Percentiles rank a stretch among this genome's conserved stretches.
phyloP scores from a whole-genome alignment of 2,888 invertebrate species.

The Allygus modestus region DNA sequence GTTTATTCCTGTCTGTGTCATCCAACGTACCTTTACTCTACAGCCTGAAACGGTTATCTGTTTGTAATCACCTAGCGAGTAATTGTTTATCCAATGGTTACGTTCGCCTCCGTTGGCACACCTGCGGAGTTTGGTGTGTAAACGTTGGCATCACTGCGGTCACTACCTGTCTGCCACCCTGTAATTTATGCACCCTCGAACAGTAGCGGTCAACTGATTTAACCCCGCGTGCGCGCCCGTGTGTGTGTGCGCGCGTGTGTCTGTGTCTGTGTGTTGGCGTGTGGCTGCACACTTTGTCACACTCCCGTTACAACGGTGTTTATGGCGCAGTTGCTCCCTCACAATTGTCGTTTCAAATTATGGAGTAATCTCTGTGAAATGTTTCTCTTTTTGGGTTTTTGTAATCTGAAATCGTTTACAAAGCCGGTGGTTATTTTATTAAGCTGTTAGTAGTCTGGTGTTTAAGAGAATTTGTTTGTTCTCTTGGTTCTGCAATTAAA shows the following conservation, averaged over 20 bases:
- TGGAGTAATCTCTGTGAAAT: slow-evolving; percentile 1
- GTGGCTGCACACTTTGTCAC: not conserved
- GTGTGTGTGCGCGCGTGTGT: not conserved
- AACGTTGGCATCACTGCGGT: slow-evolving; percentile 33
- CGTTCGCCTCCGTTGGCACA: not conserved
- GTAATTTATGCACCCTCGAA: slow-evolving; percentile 53
- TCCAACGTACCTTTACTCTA: too few relatives aligned
- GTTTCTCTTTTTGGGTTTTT: not conserved
- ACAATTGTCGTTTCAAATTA: not conserved
- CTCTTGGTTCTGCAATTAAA: too few relatives aligned
- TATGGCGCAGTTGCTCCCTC: not conserved
- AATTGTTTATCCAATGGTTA: too few relatives aligned
- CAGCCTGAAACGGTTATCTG: too few relatives aligned
- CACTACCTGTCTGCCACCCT: slow-evolving; percentile 35
- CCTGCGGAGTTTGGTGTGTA: slow-evolving; percentile 21
- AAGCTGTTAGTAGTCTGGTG: too few relatives aligned
- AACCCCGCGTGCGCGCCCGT: slow-evolving; percentile 46
- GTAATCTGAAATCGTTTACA: not conserved
- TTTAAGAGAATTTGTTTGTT: too few relatives aligned
- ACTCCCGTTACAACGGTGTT: not conserved
- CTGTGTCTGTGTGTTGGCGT: not conserved
- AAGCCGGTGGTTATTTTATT: too few relatives aligned
- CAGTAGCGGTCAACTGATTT: slow-evolving; percentile 49
- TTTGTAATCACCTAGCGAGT: too few relatives aligned
- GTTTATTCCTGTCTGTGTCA: too few relatives aligned